phyloP scores from a whole-genome alignment of 2,888 invertebrate genomes.

The Amiota communis region DNA sequence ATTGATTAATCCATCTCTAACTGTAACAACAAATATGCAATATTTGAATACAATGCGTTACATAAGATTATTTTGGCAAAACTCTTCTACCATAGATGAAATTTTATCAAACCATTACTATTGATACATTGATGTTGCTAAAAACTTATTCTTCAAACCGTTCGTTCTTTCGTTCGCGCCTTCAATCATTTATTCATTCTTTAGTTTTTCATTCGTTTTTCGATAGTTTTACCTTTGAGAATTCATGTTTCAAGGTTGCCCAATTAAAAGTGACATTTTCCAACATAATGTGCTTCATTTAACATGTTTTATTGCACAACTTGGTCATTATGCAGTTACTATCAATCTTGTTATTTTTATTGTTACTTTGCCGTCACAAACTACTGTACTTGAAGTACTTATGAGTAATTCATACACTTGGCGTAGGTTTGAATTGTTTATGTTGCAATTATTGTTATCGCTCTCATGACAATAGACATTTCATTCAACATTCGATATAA shows the following conservation, averaged over 20 bases:
- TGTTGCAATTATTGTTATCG: no score
- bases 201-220: neutral
- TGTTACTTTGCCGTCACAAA: slow-evolving; percentile 13
- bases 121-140: no score
- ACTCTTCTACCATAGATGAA: no score
- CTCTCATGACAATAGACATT: slow-evolving; percentile 56
- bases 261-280: slow-evolving; percentile 70
- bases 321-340: slow-evolving; percentile 27
- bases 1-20: no score
- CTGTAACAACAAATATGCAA: no score
- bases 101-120: no score
- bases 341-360: slow-evolving; percentile 18
- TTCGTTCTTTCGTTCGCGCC: no score
- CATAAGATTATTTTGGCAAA: no score
- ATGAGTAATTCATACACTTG: slow-evolving; percentile 60
- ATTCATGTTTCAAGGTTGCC: slow-evolving; percentile 69
- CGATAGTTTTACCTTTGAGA: slow-evolving; percentile 47
- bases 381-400: slow-evolving; percentile 29
- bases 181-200: neutral
- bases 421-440: slow-evolving; percentile 39
- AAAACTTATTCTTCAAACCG: no score
- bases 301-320: slow-evolving; percentile 58
- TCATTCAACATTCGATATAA: no score
- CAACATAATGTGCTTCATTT: slow-evolving; percentile 65
- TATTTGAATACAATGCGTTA: no score